These are phyloP conservation scores for Porites australiensis DNA, from an alignment of 64 coral and sea anemone species.

Conservation along the genomic window DNA sequence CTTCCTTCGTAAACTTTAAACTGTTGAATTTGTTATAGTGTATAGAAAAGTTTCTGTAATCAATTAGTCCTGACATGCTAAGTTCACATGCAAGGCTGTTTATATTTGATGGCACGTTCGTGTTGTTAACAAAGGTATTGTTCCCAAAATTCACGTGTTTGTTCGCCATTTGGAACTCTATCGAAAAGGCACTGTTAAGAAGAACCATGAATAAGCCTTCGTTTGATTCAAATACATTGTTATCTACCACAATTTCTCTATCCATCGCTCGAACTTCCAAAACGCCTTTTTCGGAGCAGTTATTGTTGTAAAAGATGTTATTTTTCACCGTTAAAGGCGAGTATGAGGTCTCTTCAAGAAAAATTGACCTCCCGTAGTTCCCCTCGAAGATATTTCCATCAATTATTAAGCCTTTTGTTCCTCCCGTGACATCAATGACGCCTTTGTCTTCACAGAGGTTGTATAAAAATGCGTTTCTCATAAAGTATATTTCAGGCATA, in stretches of 20 bases:
- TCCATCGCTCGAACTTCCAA: constrained; percentile 13
- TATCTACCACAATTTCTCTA: background rate
- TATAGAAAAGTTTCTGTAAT: background rate
- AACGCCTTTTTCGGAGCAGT: background rate
- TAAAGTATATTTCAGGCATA: background rate
- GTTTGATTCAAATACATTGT: constrained; percentile 8
- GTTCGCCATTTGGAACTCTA: background rate
- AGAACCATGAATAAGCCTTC: background rate
- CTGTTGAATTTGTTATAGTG: constrained; percentile 1
- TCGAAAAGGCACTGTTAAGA: background rate
- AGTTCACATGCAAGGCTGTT: background rate
- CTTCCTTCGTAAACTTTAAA: background rate
- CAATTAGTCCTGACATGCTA: background rate
- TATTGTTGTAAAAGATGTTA: constrained; percentile 21
- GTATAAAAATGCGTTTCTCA: constrained; percentile 46
- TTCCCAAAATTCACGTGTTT: background rate
- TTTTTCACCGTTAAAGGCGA: background rate
- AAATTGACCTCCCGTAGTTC: constrained; percentile 1
- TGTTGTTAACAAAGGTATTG: constrained; percentile 17
- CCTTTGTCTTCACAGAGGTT: constrained; percentile 54
- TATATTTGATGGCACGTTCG: background rate
- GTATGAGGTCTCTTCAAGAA: background rate
- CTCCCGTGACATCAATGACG: constrained; percentile 23
- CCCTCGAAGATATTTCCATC: constrained; percentile 10
- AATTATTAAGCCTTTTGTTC: background rate